These are phyloP conservation scores for Agrochola litura DNA, from an alignment of 2,888 invertebrate genomes.

Conservation along the genomic window DNA sequence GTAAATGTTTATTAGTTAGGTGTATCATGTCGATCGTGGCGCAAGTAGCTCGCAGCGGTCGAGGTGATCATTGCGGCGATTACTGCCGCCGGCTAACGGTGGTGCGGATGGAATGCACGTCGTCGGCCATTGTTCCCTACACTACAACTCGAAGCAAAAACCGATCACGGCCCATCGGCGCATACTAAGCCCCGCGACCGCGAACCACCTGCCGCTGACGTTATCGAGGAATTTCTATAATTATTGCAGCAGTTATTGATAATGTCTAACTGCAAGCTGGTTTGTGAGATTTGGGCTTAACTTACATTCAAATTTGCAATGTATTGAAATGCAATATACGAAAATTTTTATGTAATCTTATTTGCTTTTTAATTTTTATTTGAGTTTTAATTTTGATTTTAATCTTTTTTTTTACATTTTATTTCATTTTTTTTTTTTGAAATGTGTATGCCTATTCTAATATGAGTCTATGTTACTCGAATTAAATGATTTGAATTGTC, in stretches of 20 bases:
- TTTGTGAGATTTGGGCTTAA: conserved; percentile 22
- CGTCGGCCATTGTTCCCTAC: conserved; percentile 84
- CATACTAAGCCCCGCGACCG: conserved; percentile 77
- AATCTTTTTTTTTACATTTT: too few species aligned
- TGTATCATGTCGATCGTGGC: conserved; percentile 59
- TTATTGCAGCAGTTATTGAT: conserved; percentile 53
- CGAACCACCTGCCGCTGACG: conserved; percentile 76
- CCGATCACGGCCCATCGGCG: conserved; percentile 78
- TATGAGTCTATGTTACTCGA: too few species aligned
- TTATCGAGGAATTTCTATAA: conserved; percentile 60
- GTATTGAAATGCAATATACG: conserved; percentile 24
- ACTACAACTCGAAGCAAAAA: conserved; percentile 79
- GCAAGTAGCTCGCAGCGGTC: conserved; percentile 60
- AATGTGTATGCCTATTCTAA: too few species aligned
- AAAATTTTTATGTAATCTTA: too few species aligned
- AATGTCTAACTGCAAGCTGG: conserved; percentile 34
- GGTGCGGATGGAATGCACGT: conserved; percentile 84
- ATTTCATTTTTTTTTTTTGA: too few species aligned
- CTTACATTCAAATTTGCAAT: conserved; percentile 54
- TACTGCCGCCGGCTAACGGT: conserved; percentile 84
- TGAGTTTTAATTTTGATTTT: too few species aligned
- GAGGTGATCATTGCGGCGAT: conserved; percentile 79
- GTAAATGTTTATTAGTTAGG: conserved; percentile 66
- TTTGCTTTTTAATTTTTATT: too few species aligned
- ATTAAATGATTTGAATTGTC: conserved; percentile 2